Conservation (phyloP, 2,888 invertebrate species). For the Aelia acuminata region DNA sequence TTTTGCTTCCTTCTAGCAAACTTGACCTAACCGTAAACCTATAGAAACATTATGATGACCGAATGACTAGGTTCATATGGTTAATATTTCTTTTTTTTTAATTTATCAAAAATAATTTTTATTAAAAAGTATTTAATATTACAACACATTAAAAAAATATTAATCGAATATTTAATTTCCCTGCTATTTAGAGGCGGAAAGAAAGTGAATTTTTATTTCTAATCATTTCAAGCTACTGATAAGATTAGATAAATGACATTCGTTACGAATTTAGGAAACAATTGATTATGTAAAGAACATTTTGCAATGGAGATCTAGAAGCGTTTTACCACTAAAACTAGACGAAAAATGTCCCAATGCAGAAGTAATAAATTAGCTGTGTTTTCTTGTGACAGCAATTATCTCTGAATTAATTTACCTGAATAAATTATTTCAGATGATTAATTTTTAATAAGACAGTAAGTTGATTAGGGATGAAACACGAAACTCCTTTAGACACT, state of each 20-base stretch:
- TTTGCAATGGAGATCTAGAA: background rate
- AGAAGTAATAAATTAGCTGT: background rate
- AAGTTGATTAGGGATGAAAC: background rate
- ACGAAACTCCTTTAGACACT: background rate
- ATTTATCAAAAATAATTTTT: no score
- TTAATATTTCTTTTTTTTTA: no score
- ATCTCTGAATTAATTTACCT: background rate
- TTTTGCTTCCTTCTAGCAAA: no score
- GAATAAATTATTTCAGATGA: background rate
- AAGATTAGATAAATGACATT: constrained; percentile 15
- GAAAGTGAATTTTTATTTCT: background rate
- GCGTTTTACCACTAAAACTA: background rate
- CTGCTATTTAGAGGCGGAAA: background rate
- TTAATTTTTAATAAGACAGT: background rate
- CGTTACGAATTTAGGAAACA: background rate
- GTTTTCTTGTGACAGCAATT: background rate
- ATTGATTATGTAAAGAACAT: background rate
- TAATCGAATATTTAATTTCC: background rate
- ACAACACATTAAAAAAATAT: background rate
- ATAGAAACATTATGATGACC: no score
- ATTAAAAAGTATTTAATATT: no score
- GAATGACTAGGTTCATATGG: no score
- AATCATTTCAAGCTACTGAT: constrained; percentile 11
- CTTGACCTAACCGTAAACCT: no score
- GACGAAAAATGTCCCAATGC: background rate